Evolutionary conservation across 2,888 invertebrate species (phyloP), one percentile per base, ranked within the genome.

Genomic region (Drosophila austrosaltans): DNA sequence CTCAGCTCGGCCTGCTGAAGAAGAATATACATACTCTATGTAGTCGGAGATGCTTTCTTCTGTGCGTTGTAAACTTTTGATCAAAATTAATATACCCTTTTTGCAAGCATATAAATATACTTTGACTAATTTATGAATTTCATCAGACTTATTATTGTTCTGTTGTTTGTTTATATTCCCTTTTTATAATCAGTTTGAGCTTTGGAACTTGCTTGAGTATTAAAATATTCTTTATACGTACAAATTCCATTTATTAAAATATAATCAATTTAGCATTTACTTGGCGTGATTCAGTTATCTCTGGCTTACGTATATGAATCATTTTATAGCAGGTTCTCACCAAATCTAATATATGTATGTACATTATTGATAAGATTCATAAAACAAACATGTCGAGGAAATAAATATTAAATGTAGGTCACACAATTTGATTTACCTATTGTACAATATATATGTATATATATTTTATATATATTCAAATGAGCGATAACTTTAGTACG

Each of bases 371-470:
- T 48, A 48, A 48, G 48, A 48, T 48, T 48, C 48, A 25, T 48
- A 48, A 48, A 8, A 10, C 48, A 48, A 48, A 48, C 48, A 48
- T 48, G 48, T 48, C 48, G 22, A 48, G 10, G 22, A 25, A 48
- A 48, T 57, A 57, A 39, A 57, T 39, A 39, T 57, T 39, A 57
- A 12, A 57, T 22, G 12, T 57, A 39, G 57, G 57, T 57, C 57
- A 57, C 57, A 57, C 22, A 57, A 57, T 57, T 57, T 57, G 57
- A 48, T 57, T 39, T 39, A 39, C 39, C 54, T 22, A 20, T 22
- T 2, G 16, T 16, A 16, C 16, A 16, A 16, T 16, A 16, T 16
- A 20, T 12, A 57, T 22, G 6, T 36, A 32, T 16, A 5, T 20
- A 10, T 25, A 36, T 8, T 3, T 28, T n/a, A 4, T 32, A 8